phyloP scores from a whole-genome alignment of 2,888 invertebrate species.

The Apodemia zela region DNA sequence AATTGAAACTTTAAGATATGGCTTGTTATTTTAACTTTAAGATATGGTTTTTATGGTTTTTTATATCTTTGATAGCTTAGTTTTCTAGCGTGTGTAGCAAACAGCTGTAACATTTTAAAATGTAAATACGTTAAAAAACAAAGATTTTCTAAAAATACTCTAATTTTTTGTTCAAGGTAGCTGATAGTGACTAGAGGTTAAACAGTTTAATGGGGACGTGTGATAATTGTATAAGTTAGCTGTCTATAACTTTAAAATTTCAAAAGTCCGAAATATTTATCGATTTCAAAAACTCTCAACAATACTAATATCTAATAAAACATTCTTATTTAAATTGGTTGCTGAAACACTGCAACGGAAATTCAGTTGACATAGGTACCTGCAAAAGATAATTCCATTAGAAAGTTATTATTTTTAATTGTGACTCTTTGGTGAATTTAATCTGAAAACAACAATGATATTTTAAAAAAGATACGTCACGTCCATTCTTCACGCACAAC shows the following conservation, averaged over 20 bases:
- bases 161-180: slow-evolving; percentile 46
- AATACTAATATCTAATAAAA: slow-evolving; percentile 50
- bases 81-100: slow-evolving; percentile 49
- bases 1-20: slow-evolving; percentile 46
- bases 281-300: slow-evolving; percentile 47
- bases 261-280: slow-evolving; percentile 29
- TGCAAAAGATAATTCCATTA: slow-evolving; percentile 26
- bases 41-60: slow-evolving; percentile 42
- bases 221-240: slow-evolving; percentile 41
- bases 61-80: slow-evolving; percentile 49
- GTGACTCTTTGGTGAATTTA: too few relatives aligned
- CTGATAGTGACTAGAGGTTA: slow-evolving; percentile 41
- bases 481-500: too few relatives aligned
- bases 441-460: too few relatives aligned
- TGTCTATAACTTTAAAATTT: slow-evolving; percentile 34
- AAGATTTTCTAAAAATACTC: slow-evolving; percentile 77
- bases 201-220: slow-evolving; percentile 48
- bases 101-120: slow-evolving; percentile 47
- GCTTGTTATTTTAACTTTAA: slow-evolving; percentile 40
- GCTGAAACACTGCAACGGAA: slow-evolving; percentile 29
- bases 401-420: neutral
- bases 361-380: slow-evolving; percentile 35
- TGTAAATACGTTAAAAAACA: slow-evolving; percentile 66
- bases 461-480: too few relatives aligned
- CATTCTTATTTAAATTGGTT: slow-evolving; percentile 38